Evolutionary conservation across 2,113 vertebrate species (phyloP), one percentile per base, ranked within the genome.

Genomic region (Corythornis cristatus): DNA sequence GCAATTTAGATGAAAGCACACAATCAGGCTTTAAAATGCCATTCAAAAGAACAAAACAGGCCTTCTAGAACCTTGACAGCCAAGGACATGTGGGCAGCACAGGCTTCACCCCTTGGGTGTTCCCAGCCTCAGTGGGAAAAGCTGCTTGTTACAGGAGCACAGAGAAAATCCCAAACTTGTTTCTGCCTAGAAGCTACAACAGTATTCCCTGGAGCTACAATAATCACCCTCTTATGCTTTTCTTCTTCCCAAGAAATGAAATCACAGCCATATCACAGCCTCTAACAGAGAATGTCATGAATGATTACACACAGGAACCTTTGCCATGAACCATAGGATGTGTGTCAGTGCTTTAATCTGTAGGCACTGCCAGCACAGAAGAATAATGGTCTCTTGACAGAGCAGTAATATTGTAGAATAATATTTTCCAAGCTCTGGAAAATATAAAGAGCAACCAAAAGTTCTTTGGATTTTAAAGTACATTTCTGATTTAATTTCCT

Each of bases 281-380:
- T 74, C 60, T 43, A 35, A n/a, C n/a, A 43, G 42, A 56, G 35
- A 29, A 6, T 3, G 29, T 29, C 60, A 67, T 23, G 35, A 90
- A 67, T 35, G 66, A 78, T 84, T 48, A 25, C 70, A 78, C 35
- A 64, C 31, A 50, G 73, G 17, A 86, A 65, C 57, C 29, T 77
- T 35, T 64, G 78, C 91, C 73, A 86, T 78, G 78, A 89, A 81
- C 86, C 68, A 74, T 17, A 60, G 11, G 40, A 70, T n/a, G 31
- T 19, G 83, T 77, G 40, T 46, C 60, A 73, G 56, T 31, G 17
- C 57, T 81, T 64, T 53, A 54, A 51, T 42, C 29, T 72, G 57
- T 14, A 86, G 83, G 88, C 61, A 66, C 56, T 81, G 61, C 68
- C 83, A 94, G 68, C 91, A 71, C 86, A 31, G 37, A 93, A 81